Evolutionary conservation across 2,888 invertebrate species (phyloP).

Genomic region (Hypomecis punctinalis): DNA sequence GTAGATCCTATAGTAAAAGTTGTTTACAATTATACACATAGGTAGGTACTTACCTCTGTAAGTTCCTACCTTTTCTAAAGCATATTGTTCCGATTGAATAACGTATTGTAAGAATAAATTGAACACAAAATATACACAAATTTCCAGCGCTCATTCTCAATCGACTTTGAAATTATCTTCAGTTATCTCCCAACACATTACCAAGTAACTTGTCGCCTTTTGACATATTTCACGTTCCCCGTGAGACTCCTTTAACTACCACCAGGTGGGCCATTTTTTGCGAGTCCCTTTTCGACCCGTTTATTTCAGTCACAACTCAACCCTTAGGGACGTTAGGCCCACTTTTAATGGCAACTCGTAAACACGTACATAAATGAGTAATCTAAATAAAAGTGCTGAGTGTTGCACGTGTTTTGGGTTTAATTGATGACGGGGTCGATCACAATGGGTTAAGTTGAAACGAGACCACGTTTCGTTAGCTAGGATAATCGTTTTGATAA

Average conservation of each 20-base stretch:
- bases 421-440: neutral
- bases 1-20: no score
- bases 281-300: slow-evolving; percentile 27
- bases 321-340: slow-evolving; percentile 26
- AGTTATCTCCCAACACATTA: slow-evolving; percentile 10
- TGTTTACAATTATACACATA: no score
- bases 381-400: slow-evolving; percentile 30
- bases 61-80: no score
- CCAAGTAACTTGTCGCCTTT: slow-evolving; percentile 26
- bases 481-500: no score
- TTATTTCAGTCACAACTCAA: slow-evolving; percentile 34
- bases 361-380: slow-evolving; percentile 31
- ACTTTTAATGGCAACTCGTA: slow-evolving; percentile 32
- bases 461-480: no score
- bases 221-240: slow-evolving; percentile 28
- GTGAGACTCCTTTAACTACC: slow-evolving; percentile 31
- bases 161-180: slow-evolving; percentile 1
- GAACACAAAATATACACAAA: neutral
- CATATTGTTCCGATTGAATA: no score
- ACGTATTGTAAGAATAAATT: neutral
- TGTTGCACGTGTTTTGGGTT: slow-evolving; percentile 5
- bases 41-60: no score
- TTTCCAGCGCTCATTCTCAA: neutral
- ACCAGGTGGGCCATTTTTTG: slow-evolving; percentile 38
- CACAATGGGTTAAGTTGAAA: neutral